A percentile compares a stretch with the other conserved stretches of the same genome.
These are phyloP conservation scores for Ctenodactylus gundi DNA, from an alignment of 2,113 vertebrate genomes.

Conservation along the genomic window DNA sequence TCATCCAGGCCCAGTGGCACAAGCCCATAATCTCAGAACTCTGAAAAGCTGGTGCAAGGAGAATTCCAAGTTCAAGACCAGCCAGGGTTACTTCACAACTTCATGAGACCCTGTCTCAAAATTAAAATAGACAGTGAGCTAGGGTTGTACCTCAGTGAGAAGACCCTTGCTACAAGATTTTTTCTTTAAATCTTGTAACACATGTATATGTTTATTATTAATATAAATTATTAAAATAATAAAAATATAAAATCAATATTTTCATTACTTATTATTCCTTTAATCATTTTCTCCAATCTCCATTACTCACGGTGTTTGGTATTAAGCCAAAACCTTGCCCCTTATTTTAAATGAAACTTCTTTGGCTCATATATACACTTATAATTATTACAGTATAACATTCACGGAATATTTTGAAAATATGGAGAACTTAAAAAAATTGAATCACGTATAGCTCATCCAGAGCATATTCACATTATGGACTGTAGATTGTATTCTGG, in stretches of 20 bases:
- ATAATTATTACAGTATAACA: background rate
- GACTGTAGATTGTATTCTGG: background rate
- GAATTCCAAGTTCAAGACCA: too few relatives aligned
- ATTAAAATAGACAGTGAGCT: too few relatives aligned
- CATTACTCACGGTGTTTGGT: background rate
- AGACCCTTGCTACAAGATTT: too few relatives aligned
- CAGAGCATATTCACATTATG: background rate
- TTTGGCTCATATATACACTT: background rate
- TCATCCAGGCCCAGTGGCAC: too few relatives aligned
- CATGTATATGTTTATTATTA: background rate
- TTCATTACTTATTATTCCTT: background rate
- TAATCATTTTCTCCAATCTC: background rate
- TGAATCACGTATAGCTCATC: background rate
- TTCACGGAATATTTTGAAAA: slow-evolving; percentile 28
- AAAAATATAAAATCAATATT: background rate
- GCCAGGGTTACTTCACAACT: too few relatives aligned
- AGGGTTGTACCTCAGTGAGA: too few relatives aligned
- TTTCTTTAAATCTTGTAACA: background rate
- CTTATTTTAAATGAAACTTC: background rate
- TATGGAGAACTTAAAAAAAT: background rate
- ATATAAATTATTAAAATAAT: too few relatives aligned
- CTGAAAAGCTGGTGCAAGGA: too few relatives aligned
- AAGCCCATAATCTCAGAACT: too few relatives aligned
- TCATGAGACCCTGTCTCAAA: too few relatives aligned
- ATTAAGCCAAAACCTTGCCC: background rate